These are phyloP conservation scores for Tetragnatha versicolor DNA, from an alignment of 1,140 invertebrate genomes.

Conservation along the genomic window DNA sequence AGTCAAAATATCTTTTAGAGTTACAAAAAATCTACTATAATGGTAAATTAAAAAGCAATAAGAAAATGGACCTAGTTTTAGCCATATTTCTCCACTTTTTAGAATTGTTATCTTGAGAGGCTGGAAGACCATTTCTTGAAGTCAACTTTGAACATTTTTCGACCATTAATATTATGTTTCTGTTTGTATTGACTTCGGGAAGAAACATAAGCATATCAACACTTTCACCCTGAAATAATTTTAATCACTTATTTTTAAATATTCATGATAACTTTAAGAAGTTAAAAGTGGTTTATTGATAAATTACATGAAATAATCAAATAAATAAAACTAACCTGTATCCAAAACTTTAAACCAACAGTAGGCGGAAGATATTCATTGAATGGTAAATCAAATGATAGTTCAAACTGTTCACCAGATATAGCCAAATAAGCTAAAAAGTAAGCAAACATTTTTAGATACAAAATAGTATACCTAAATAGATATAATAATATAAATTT, in stretches of 20 bases:
- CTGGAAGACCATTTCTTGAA: constrained; percentile 72
- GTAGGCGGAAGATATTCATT: constrained; percentile 88
- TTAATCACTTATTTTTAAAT: no score
- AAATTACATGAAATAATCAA: neutral
- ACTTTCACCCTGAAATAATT: constrained; percentile 80
- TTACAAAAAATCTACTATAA: neutral
- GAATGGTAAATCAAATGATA: constrained; percentile 92
- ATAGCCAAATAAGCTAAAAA: constrained; percentile 82
- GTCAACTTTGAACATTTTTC: constrained; percentile 88
- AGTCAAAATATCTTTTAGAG: neutral
- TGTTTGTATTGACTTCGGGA: constrained; percentile 88
- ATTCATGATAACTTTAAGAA: neutral
- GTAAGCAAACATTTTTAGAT: constrained; percentile 8
- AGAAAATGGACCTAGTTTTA: constrained; percentile 69
- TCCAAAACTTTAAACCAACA: constrained; percentile 87
- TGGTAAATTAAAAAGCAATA: neutral
- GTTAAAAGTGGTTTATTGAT: neutral
- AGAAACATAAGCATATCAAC: constrained; percentile 88
- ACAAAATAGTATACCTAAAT: neutral
- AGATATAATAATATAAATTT: neutral
- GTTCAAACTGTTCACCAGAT: constrained; percentile 89
- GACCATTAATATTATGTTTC: constrained; percentile 81
- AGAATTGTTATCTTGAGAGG: constrained; percentile 62
- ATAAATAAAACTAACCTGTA: constrained; percentile 71
- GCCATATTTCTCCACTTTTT: constrained; percentile 90